phyloP scores from a whole-genome alignment of 2,113 vertebrate genomes.

The Protobothrops mucrosquamatus region DNA sequence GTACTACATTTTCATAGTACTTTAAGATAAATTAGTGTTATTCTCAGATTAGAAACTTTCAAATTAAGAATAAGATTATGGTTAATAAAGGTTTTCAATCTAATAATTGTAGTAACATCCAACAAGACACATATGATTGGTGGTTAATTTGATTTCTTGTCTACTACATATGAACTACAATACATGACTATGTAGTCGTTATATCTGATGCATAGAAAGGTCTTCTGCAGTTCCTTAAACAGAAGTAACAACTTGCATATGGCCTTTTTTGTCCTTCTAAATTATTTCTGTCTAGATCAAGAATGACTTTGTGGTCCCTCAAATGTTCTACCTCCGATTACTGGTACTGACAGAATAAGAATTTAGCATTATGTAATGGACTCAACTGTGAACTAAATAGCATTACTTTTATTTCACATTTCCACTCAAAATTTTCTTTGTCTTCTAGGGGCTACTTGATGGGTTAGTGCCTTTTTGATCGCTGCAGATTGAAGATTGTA shows the following conservation, averaged over 20 bases:
- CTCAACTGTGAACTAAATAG: not conserved
- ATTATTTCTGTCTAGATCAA: not conserved
- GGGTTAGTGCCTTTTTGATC: conserved; percentile 74
- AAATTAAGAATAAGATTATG: not conserved
- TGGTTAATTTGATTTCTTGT: not conserved
- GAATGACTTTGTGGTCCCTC: not conserved
- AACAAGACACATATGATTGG: not conserved
- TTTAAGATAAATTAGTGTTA: not conserved
- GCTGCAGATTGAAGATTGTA: conserved; percentile 32
- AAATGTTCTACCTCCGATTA: not conserved
- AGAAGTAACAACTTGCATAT: not conserved
- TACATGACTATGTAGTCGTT: not conserved
- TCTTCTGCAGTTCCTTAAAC: not conserved
- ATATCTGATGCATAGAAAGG: not conserved
- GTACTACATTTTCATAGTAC: not conserved
- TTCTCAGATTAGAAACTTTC: not conserved
- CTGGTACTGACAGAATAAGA: not conserved
- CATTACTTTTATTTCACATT: not conserved
- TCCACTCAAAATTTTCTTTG: conserved; percentile 13
- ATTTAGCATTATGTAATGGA: not conserved
- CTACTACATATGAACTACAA: not conserved
- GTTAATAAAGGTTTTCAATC: not conserved
- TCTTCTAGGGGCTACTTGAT: conserved; percentile 90
- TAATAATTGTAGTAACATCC: not conserved
- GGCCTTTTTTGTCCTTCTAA: not conserved